These are phyloP conservation scores for Machaerirhynchus nigripectus DNA, from an alignment of 2,113 vertebrate genomes.

Conservation along the genomic window DNA sequence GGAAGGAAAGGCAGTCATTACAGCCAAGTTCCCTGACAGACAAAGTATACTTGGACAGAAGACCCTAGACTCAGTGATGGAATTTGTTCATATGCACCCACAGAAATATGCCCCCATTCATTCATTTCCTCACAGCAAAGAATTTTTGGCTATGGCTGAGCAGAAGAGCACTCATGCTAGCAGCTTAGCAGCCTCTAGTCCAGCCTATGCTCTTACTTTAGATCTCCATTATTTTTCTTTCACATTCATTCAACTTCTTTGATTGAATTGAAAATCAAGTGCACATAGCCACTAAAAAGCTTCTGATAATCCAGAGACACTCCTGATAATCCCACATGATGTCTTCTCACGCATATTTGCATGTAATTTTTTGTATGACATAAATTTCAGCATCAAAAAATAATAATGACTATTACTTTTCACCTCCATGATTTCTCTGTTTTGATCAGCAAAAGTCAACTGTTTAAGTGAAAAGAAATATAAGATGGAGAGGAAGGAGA, in stretches of 20 bases:
- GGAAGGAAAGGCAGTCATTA: not conserved
- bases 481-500: not conserved
- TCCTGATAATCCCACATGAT: not conserved
- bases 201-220: not conserved
- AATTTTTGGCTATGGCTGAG: not conserved
- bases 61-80: not conserved
- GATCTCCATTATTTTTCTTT: not conserved
- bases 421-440: not conserved
- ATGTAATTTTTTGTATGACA: not conserved
- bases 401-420: not conserved
- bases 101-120: not conserved
- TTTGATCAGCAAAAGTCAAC: not conserved
- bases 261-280: not conserved
- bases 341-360: not conserved
- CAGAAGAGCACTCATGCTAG: not conserved
- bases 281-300: not conserved
- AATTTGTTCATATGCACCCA: not conserved
- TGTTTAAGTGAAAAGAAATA: not conserved
- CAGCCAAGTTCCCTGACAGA: not conserved
- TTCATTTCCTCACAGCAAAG: not conserved
- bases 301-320: not conserved
- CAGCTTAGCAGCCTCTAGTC: not conserved
- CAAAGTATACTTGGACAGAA: not conserved
- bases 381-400: not conserved
- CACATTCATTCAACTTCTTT: not conserved